These are phyloP conservation scores for Scaptomyza graminum DNA, from an alignment of 1,140 invertebrate genomes.

Conservation along the genomic window DNA sequence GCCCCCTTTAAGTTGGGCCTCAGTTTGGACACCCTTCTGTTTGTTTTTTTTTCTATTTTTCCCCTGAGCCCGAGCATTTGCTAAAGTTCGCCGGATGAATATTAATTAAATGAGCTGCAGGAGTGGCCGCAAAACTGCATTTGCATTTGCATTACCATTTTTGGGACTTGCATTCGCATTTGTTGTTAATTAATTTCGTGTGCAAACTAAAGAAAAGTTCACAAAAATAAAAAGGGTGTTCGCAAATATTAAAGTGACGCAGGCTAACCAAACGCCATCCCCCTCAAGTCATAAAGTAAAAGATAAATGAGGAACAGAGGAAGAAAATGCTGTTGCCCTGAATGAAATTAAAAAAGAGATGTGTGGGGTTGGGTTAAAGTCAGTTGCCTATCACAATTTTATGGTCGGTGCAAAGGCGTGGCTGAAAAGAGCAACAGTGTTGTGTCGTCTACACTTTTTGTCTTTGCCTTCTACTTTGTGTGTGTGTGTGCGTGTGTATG, in stretches of 20 bases:
- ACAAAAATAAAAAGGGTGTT: constrained; percentile 32
- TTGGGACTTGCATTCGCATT: constrained; percentile 50
- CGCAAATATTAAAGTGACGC: constrained; percentile 44
- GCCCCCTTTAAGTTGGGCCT: constrained; percentile 16
- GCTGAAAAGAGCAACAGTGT: constrained; percentile 77
- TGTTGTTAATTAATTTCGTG: constrained; percentile 78
- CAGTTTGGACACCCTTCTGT: constrained; percentile 12
- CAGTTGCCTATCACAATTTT: constrained; percentile 28
- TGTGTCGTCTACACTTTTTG: constrained; percentile 55
- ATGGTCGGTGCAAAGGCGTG: constrained; percentile 34
- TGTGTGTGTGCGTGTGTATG: constrained; percentile 12
- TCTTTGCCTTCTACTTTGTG: constrained; percentile 63
- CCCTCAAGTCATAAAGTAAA: constrained; percentile 25
- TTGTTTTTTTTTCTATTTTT: neutral
- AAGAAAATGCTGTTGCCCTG: constrained; percentile 29
- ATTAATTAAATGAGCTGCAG: constrained; percentile 78
- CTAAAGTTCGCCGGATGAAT: constrained; percentile 70
- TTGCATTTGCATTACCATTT: constrained; percentile 64
- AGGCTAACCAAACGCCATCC: constrained; percentile 19
- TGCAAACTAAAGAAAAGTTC: constrained; percentile 15
- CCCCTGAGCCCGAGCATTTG: neutral
- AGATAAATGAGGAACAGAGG: neutral
- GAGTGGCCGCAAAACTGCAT: constrained; percentile 64
- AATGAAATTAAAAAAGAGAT: constrained; percentile 69
- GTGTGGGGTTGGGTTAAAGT: constrained; percentile 39